A percentile compares a stretch with the other conserved stretches of the same genome.
phyloP scores from a whole-genome alignment of 2,797 vertebrate species.

The Thamnophis elegans region DNA sequence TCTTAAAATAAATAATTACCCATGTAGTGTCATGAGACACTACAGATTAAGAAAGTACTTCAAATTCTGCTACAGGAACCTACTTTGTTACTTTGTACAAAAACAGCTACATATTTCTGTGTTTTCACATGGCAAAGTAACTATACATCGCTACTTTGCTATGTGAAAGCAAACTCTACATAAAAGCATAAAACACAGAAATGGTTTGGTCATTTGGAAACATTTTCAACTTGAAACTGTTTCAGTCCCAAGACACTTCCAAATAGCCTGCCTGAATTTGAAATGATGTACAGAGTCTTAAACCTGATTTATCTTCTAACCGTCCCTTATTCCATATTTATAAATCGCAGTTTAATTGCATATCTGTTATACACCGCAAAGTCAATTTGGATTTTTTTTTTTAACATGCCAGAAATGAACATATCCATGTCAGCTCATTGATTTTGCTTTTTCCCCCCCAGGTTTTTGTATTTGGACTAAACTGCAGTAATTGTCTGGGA shows the following conservation, averaged over 20 bases:
- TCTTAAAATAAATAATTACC: background rate
- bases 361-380: background rate
- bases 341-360: slow-evolving; percentile 19
- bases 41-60: background rate
- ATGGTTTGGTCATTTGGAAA: background rate
- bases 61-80: background rate
- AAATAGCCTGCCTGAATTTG: background rate
- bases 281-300: background rate
- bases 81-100: background rate
- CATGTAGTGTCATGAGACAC: background rate
- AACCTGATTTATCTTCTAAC: background rate
- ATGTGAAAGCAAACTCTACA: background rate
- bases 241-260: background rate
- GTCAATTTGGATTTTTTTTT: background rate
- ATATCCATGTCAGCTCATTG: background rate
- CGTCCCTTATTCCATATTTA: background rate
- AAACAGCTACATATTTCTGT: background rate
- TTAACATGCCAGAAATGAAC: background rate
- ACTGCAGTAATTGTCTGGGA: slow-evolving; percentile 94
- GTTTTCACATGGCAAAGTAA: background rate
- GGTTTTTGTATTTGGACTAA: slow-evolving; percentile 93
- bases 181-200: background rate
- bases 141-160: background rate
- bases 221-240: background rate
- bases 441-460: slow-evolving; percentile 58